Percentiles rank a stretch among this genome's conserved stretches.
phyloP scores from a whole-genome alignment of 2,797 vertebrate species.

The Leptodon cayanensis region DNA sequence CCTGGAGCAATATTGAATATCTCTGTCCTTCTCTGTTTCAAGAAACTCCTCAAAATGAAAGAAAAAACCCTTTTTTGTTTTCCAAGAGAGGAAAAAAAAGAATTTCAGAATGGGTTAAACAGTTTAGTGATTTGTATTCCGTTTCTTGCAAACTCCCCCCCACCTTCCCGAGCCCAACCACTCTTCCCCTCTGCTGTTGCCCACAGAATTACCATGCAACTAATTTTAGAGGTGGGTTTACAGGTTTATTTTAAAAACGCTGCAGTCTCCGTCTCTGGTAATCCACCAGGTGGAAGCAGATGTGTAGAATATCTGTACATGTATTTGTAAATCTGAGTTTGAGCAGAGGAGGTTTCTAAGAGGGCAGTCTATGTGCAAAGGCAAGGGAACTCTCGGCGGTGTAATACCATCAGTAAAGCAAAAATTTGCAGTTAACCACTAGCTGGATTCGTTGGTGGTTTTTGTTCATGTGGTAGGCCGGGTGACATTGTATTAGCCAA shows the following conservation, averaged over 20 bases:
- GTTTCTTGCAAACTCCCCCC: neutral
- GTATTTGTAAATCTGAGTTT: neutral
- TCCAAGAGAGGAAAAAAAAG: neutral
- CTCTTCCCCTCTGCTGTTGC: neutral
- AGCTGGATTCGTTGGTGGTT: conserved; percentile 37
- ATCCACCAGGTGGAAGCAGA: conserved; percentile 67
- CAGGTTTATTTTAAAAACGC: neutral
- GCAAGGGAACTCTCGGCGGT: neutral
- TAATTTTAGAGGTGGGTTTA: conserved; percentile 2
- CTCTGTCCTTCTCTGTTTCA: neutral
- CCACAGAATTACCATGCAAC: neutral
- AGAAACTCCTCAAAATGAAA: neutral
- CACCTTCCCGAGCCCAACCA: neutral
- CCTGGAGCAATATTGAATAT: neutral
- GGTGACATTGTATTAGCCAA: neutral
- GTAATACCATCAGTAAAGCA: neutral
- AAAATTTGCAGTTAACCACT: neutral
- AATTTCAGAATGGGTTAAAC: neutral
- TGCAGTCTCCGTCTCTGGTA: neutral
- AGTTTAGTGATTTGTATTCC: neutral
- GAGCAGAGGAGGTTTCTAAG: neutral
- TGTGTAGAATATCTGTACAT: neutral
- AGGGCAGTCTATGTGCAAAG: neutral
- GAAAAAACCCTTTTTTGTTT: neutral
- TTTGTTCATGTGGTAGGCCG: neutral